These are phyloP conservation scores for Drosophila arawakana DNA, from an alignment of 1,140 invertebrate species.

Conservation along the genomic window DNA sequence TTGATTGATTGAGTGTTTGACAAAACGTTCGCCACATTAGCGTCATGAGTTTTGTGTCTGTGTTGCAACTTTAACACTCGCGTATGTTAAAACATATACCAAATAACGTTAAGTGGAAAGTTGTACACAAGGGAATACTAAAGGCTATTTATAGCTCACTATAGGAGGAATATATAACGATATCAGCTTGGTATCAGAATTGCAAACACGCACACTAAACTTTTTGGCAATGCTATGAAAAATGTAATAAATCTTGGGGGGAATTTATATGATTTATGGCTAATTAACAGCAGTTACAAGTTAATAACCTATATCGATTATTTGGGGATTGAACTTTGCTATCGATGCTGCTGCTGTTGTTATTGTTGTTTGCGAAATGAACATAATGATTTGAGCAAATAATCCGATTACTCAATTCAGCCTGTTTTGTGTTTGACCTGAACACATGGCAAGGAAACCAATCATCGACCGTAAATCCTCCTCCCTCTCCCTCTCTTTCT, in stretches of 20 bases:
- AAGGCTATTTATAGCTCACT: conserved; percentile 24
- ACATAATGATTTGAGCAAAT: conserved; percentile 49
- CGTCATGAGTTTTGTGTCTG: conserved; percentile 4
- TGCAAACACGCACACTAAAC: conserved; percentile 20
- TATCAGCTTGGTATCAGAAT: background rate
- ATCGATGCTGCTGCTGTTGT: background rate
- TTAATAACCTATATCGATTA: conserved; percentile 50
- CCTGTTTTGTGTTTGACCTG: conserved; percentile 10
- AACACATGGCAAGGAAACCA: conserved; percentile 18
- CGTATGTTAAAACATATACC: conserved; percentile 3
- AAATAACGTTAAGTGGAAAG: conserved; percentile 5
- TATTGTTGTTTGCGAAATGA: conserved; percentile 28
- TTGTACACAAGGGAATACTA: conserved; percentile 9
- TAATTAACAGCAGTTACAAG: conserved; percentile 54
- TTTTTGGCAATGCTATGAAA: conserved; percentile 21
- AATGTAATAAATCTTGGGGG: conserved; percentile 19
- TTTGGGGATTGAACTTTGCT: background rate
- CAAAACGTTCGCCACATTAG: conserved; percentile 26
- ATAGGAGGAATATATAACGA: background rate
- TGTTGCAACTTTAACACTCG: conserved; percentile 8
- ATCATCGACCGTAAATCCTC: conserved; percentile 34
- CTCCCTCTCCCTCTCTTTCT: background rate
- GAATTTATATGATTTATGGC: conserved; percentile 47
- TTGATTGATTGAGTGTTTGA: conserved; percentile 37
- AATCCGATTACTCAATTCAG: conserved; percentile 37